phyloP scores from a whole-genome alignment of 2,113 vertebrate genomes.

The Carlito syrichta region DNA sequence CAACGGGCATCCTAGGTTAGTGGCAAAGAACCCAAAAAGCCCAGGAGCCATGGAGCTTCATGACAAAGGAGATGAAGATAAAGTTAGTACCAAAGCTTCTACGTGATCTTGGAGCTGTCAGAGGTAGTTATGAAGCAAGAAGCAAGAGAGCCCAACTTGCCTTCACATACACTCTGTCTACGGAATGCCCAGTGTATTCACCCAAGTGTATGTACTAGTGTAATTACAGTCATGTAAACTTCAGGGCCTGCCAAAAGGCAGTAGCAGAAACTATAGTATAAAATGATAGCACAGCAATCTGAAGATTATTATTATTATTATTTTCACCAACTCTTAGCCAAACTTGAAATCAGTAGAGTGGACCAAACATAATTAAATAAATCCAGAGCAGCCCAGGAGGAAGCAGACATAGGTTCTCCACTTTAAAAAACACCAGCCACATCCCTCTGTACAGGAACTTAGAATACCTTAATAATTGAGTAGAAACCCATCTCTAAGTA shows the following conservation, averaged over 20 bases:
- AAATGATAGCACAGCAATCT: not conserved
- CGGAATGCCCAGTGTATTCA: not conserved
- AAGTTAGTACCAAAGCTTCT: not conserved
- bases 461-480: not conserved
- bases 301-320: too few relatives aligned
- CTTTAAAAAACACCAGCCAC: not conserved
- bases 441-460: not conserved
- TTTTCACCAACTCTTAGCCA: not conserved
- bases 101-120: not conserved
- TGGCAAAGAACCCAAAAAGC: not conserved
- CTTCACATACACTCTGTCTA: fast-evolving
- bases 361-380: not conserved
- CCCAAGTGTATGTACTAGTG: not conserved
- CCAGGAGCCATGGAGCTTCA: not conserved
- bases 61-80: not conserved
- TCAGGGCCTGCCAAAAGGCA: not conserved
- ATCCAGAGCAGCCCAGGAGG: not conserved
- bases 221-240: not conserved
- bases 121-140: not conserved
- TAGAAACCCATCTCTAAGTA: not conserved
- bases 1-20: not conserved
- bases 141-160: not conserved
- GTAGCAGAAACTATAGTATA: not conserved
- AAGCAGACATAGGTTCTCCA: not conserved
- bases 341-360: not conserved